These are phyloP conservation scores for Rhizomys pruinosus DNA, from an alignment of 2,113 vertebrate genomes.

Conservation along the genomic window DNA sequence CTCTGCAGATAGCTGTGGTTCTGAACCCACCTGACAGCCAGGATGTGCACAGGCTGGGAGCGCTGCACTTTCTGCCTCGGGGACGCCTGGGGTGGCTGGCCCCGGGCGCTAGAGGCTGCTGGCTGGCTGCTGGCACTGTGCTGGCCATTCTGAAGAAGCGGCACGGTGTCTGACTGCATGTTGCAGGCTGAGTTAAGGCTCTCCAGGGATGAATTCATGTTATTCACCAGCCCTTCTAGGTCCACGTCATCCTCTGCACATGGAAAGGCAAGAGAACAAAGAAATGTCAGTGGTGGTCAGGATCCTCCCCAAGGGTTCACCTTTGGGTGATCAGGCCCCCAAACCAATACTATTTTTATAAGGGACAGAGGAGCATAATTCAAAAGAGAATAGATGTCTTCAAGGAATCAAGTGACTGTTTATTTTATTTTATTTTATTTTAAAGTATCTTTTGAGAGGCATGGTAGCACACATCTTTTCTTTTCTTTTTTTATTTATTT, in stretches of 20 bases:
- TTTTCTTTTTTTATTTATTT: too few relatives aligned
- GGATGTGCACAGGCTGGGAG: constrained; percentile 97
- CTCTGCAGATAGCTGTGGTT: fast-evolving
- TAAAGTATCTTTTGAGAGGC: too few relatives aligned
- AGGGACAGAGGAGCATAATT: fast-evolving
- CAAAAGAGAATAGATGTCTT: fast-evolving
- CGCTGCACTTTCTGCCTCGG: constrained; percentile 88
- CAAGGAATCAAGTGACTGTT: neutral
- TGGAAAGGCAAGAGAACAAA: neutral
- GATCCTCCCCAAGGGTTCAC: fast-evolving
- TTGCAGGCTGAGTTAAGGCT: constrained; percentile 90
- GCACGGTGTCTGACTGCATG: constrained; percentile 89
- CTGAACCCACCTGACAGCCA: constrained; percentile 90
- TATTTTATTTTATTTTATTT: too few relatives aligned
- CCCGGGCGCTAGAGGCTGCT: constrained; percentile 58
- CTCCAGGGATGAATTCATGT: constrained; percentile 96
- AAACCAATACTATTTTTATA: too few relatives aligned
- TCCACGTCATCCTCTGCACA: constrained; percentile 95
- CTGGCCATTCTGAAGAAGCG: constrained; percentile 93
- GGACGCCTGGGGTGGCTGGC: constrained; percentile 79
- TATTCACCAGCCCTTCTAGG: constrained; percentile 94
- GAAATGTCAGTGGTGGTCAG: neutral
- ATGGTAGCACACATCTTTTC: too few relatives aligned
- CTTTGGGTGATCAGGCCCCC: neutral
- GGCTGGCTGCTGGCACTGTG: neutral